These are phyloP conservation scores for Siniperca undulata DNA, from an alignment of 2,797 vertebrate species.

Conservation along the genomic window DNA sequence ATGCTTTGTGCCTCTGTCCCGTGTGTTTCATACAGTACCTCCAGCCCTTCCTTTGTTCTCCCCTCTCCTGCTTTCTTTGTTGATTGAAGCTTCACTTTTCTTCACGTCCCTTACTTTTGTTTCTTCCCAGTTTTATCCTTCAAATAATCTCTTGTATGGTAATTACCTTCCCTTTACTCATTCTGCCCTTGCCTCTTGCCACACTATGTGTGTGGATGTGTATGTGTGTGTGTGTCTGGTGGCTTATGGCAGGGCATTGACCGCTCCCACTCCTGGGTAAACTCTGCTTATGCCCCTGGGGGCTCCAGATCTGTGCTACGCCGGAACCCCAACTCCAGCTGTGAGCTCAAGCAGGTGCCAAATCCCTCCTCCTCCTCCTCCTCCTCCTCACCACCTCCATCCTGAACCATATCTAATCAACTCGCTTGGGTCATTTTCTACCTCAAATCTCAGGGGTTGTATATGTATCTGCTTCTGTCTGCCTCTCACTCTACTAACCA, in stretches of 20 bases:
- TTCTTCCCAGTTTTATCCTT: conserved; percentile 38
- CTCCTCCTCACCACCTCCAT: conserved; percentile 50
- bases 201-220: conserved; percentile 73
- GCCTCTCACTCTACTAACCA: conserved; percentile 32
- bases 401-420: conserved; percentile 34
- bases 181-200: conserved; percentile 69
- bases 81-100: conserved; percentile 35
- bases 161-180: conserved; percentile 62
- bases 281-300: conserved; percentile 94
- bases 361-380: conserved; percentile 56
- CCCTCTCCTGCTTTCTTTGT: conserved; percentile 35
- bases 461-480: conserved; percentile 36
- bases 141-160: conserved; percentile 46
- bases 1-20: conserved; percentile 56
- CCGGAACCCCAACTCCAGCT: conserved; percentile 92
- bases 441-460: conserved; percentile 33
- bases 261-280: conserved; percentile 98
- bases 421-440: conserved; percentile 13
- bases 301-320: conserved; percentile 93
- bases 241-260: conserved; percentile 92
- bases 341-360: conserved; percentile 95
- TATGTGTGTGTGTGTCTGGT: conserved; percentile 71
- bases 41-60: conserved; percentile 23
- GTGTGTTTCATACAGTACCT: conserved; percentile 44
- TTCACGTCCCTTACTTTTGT: conserved; percentile 30